phyloP scores from a whole-genome alignment of 2,113 vertebrate genomes.

The Columba janthina region DNA sequence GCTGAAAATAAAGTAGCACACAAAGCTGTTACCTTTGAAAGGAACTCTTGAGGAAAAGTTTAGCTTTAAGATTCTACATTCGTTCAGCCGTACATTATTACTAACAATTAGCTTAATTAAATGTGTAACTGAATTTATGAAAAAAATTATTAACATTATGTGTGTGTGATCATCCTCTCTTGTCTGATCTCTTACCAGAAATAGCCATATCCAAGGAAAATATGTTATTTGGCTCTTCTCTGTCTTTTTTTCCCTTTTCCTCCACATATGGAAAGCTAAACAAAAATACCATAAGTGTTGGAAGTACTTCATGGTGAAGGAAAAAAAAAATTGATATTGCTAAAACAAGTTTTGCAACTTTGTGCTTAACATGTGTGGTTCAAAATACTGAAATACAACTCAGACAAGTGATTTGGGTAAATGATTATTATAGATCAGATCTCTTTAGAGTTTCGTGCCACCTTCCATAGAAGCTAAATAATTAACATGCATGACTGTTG shows the following conservation, averaged over 20 bases:
- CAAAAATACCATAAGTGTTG: not conserved
- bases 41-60: not conserved
- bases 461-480: not conserved
- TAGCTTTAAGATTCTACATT: not conserved
- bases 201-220: not conserved
- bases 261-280: not conserved
- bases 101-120: conserved; percentile 22
- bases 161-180: not conserved
- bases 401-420: not conserved
- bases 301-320: not conserved
- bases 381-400: not conserved
- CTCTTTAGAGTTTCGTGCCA: not conserved
- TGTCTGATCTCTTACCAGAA: not conserved
- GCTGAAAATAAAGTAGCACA: conserved; percentile 2
- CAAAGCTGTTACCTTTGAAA: conserved; percentile 28
- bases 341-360: not conserved
- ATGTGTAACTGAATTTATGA: not conserved
- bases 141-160: not conserved
- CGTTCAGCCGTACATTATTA: not conserved
- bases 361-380: not conserved
- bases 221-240: not conserved
- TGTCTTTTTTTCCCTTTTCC: not conserved
- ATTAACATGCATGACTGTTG: not conserved
- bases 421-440: not conserved
- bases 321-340: not conserved